Base-by-base conservation (phyloP, 1,140 invertebrate species). In the Caenorhabditis latens region DNA sequence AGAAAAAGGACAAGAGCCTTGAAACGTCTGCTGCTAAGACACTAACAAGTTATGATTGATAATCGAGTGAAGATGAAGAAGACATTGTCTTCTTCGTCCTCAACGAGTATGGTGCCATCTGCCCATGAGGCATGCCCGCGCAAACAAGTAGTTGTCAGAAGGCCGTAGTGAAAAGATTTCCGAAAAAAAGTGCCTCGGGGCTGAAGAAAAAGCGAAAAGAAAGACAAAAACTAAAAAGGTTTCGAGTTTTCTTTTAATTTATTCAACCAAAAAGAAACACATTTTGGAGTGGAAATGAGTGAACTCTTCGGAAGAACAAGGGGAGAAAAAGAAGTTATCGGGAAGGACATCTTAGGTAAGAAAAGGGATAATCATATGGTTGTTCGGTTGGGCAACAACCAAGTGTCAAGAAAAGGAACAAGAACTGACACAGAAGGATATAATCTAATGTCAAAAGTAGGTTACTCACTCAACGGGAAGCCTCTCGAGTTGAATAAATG, bases 21-120 rank as follows among this genome's bases (percentile, higher is more conserved):
- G 46, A 79, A 79, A 40, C 71, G 43, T 19, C 57, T 46, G 46
- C 71, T 24, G 40, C 71, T 48, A 79, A 79, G 71, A 79, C 71
- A 79, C 71, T 79, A 79, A 79, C 71, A 79, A 79, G 71, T 79
- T 79, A 79, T 79, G 71, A 79, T 79, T 79, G 71, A 79, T 79
- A 79, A 79, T 79, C 71, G 71, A 79, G 71, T 79, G 71, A 79
- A 79, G 46, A 67, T 14, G 63, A 67, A 11, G n/a, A 53, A 9
- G 71, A 50, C 71, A 50, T 79, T 50, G 43, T 79, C 71, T 24
- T 79, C 9, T 6, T 48, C 43, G 46, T 79, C 46, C 46, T 79
- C 65, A 71, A 71, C 19, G 65, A 71, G 65, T 79, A 48, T 79
- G 43, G 21, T 48, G 71, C 71, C 71, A 79, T 79, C 71, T 79